Evolutionary conservation across 2,888 invertebrate species (phyloP).

Genomic region (Artemia sinica): DNA sequence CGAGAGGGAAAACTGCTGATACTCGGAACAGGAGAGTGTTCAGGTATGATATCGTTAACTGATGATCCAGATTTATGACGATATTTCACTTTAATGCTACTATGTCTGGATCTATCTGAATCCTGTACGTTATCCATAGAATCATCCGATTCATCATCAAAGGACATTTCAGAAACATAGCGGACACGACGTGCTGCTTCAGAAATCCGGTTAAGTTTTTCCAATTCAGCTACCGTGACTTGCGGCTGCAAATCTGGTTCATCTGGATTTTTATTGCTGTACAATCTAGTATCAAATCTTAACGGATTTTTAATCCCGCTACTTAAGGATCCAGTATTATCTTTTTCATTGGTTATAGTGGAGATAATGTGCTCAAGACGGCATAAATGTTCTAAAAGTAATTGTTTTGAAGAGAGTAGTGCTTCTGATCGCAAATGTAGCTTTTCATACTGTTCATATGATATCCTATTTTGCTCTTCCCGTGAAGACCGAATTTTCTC

Average conservation of each 20-base stretch:
- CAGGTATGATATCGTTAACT: background rate
- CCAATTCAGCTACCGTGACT: background rate
- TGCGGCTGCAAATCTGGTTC: background rate
- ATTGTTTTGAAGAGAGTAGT: background rate
- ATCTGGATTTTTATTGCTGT: background rate
- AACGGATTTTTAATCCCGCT: background rate
- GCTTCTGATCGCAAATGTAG: background rate
- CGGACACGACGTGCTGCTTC: conserved; percentile 5
- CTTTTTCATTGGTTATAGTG: background rate
- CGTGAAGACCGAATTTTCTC: conserved; percentile 65
- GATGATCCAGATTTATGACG: background rate
- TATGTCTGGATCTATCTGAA: background rate
- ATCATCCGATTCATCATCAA: background rate
- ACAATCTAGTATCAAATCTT: background rate
- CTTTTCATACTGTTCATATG: conserved; percentile 49
- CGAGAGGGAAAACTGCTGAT: background rate
- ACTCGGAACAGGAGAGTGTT: background rate
- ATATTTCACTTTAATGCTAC: background rate
- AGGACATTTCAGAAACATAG: conserved; percentile 9
- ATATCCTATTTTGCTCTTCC: conserved; percentile 64
- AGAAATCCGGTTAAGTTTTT: background rate
- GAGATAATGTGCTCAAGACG: background rate
- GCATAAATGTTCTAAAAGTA: background rate
- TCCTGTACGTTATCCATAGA: background rate
- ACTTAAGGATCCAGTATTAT: background rate